Evolutionary conservation across 2,888 invertebrate species (phyloP).

Genomic region (Caenorhabditis drosophilae): DNA sequence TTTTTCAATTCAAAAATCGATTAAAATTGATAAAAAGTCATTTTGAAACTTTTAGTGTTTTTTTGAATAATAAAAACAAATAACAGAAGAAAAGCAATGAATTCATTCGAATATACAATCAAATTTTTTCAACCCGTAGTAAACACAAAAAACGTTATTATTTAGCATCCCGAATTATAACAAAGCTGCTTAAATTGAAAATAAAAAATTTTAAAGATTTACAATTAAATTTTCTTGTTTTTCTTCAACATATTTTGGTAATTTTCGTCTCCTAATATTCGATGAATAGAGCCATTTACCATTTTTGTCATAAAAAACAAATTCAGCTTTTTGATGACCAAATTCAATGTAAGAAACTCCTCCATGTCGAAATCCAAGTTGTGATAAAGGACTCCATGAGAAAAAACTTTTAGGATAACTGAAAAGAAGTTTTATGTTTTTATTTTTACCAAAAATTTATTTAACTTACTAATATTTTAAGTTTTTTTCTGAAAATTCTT

Average conservation of each 20-base stretch:
- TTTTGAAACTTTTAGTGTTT: too few species aligned
- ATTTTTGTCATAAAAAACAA: constrained; percentile 31
- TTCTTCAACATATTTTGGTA: constrained; percentile 2
- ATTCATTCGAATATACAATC: not conserved
- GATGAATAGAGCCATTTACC: constrained; percentile 17
- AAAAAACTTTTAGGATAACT: too few species aligned
- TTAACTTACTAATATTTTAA: constrained; percentile 37
- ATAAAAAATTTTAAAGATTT: not conserved
- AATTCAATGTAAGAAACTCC: constrained; percentile 67
- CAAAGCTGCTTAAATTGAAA: not conserved
- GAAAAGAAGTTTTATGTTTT: constrained; percentile 66
- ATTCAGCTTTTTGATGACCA: constrained; percentile 11
- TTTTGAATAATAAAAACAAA: too few species aligned
- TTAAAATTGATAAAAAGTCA: too few species aligned
- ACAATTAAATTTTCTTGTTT: not conserved
- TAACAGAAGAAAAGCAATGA: not conserved
- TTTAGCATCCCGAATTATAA: not conserved
- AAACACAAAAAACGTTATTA: too few species aligned
- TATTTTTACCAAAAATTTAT: not conserved
- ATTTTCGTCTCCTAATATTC: constrained; percentile 11
- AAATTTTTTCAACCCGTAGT: not conserved
- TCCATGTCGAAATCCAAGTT: constrained; percentile 67
- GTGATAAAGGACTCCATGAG: constrained; percentile 57
- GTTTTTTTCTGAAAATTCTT: constrained; percentile 28
- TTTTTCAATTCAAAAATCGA: too few species aligned